Conservation (phyloP, 2,113 vertebrate genomes). For the Gymnorhina tibicen region DNA sequence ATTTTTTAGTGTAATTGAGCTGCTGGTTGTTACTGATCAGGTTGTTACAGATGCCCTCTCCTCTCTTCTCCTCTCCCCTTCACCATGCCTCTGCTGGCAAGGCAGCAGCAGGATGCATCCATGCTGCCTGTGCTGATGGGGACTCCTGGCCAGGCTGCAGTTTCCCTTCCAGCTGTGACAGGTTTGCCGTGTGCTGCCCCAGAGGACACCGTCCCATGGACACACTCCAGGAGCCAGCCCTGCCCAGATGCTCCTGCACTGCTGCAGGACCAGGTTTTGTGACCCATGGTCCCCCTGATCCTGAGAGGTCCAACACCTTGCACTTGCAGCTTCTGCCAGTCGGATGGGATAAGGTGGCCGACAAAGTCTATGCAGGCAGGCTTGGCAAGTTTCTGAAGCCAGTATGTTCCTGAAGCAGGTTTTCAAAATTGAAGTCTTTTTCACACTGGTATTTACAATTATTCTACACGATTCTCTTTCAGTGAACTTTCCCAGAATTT, state of each 20-base stretch:
- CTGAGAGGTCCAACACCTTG: neutral
- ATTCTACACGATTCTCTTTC: neutral
- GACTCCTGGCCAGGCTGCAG: neutral
- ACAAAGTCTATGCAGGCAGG: neutral
- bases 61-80: neutral
- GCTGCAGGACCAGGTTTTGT: neutral
- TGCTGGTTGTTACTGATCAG: neutral
- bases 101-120: neutral
- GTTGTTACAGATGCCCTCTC: neutral
- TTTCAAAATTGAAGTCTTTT: neutral
- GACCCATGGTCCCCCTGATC: fast-evolving
- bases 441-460: neutral
- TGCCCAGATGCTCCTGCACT: neutral
- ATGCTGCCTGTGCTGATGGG: neutral
- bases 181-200: neutral
- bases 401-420: neutral
- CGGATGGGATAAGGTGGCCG: neutral
- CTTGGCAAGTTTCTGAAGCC: neutral
- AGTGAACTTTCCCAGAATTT: neutral
- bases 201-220: fast-evolving
- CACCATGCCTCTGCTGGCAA: neutral
- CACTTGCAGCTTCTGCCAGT: neutral
- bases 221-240: neutral
- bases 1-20: neutral
- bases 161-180: neutral